Evolutionary conservation across 2,888 invertebrate genomes (phyloP), one percentile per base, ranked within the genome.

Genomic region (Phyto melanocephala): DNA sequence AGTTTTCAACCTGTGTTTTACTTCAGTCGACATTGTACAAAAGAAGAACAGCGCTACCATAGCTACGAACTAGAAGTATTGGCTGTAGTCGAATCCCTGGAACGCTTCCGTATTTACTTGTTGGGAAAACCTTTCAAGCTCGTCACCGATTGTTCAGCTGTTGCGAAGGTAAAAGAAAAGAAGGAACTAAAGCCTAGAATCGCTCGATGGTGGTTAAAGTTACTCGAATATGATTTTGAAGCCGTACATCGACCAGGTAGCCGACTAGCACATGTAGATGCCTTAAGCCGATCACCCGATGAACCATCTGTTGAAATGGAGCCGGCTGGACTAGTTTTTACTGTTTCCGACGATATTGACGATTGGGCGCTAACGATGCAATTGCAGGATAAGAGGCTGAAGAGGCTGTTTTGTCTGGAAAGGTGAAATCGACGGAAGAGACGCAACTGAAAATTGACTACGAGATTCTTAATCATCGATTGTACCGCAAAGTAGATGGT

Each of bases 31-130:
- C 84, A 84, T 40, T 81, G 77, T 28, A 80, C 47, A 10, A 72
- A 72, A 5, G 56, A 40, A 15, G 80, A 84, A 52, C 77, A 65
- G 33, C 63, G 60, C 4, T 89, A 87, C 58, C 78, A 83, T 17
- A 87, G 87, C 68, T 89, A 88, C 70, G 88, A 90, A 62, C 70
- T 90, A 4, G 89, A 90, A 83, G 87, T 88, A 10, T 72, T 90
- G 15, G 88, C 88, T 0, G 84, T 89, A 10, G 87, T 90, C 17
- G 81, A 87, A 84, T 86, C 88, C 1, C 56, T 89, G 13, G 86
- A 89, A 45, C 87, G 87, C 50, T 89, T 90, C 75, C 72, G 88
- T 13, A 83, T 88, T 4, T 90, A 89, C 17, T 47, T 76, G 28
- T 28, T 77, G 10, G 67, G 76, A 10, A 75, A 58, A 67, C 47